A percentile compares a stretch with the other conserved stretches of the same genome.
These are phyloP conservation scores for Caprella mutica DNA, from an alignment of 2,888 invertebrate genomes.

Conservation along the genomic window DNA sequence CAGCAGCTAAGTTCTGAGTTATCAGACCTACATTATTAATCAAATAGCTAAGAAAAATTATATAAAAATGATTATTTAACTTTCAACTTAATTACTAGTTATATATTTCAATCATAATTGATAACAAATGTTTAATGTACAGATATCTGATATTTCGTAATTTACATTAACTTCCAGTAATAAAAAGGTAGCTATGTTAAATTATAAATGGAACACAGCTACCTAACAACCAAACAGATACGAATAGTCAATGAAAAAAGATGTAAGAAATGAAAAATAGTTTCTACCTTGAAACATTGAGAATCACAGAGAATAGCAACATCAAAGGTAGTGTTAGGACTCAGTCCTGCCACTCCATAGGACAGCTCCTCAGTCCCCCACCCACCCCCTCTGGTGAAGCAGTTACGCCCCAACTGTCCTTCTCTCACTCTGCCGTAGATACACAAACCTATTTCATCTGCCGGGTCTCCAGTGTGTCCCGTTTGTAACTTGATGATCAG, in stretches of 20 bases:
- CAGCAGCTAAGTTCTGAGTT: neutral
- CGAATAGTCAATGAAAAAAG: neutral
- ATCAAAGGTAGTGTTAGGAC: constrained; percentile 24
- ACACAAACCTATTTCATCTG: constrained; percentile 31
- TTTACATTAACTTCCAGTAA: no score
- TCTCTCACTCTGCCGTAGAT: constrained; percentile 26
- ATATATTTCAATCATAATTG: no score
- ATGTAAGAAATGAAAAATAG: neutral
- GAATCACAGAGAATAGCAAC: constrained; percentile 30
- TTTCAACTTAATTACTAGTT: no score
- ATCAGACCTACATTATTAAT: neutral
- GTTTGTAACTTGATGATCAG: constrained; percentile 28
- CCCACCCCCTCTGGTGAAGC: constrained; percentile 25
- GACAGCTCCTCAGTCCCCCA: constrained; percentile 29
- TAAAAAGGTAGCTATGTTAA: no score
- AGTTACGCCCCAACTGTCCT: constrained; percentile 26
- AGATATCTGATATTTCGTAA: no score
- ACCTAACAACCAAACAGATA: no score
- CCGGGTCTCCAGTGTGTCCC: constrained; percentile 28
- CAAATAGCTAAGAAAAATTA: neutral
- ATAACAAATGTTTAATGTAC: no score
- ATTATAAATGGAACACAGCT: no score
- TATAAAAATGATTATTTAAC: neutral
- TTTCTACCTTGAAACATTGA: constrained; percentile 19
- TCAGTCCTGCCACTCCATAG: constrained; percentile 11